Evolutionary conservation across 2,113 vertebrate species (phyloP).

Genomic region (Lampris incognitus): DNA sequence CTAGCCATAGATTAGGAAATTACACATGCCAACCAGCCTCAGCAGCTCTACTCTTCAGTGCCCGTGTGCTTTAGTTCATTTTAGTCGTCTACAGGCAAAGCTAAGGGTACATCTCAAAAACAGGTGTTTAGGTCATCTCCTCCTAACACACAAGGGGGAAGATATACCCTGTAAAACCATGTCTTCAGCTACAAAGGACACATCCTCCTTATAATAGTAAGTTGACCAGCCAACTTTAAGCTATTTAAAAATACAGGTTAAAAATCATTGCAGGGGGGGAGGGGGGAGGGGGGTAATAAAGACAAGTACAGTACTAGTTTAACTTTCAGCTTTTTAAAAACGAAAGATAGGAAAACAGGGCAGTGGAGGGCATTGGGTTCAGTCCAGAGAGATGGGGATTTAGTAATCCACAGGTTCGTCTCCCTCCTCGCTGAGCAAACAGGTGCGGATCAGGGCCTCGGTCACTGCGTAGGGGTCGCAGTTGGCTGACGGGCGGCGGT

Average conservation of each 20-base stretch:
- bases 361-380: conserved; percentile 36
- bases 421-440: conserved; percentile 91
- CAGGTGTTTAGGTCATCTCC: conserved; percentile 63
- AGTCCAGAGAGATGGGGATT: conserved; percentile 53
- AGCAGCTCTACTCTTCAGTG: conserved; percentile 71
- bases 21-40: conserved; percentile 64
- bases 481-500: conserved; percentile 95
- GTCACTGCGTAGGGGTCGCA: conserved; percentile 94
- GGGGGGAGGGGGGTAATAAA: background rate
- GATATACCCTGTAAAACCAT: conserved; percentile 70
- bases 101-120: conserved; percentile 52
- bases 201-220: conserved; percentile 54
- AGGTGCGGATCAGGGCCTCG: conserved; percentile 93
- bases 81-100: conserved; percentile 60
- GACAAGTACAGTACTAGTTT: conserved; percentile 69
- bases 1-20: conserved; percentile 63
- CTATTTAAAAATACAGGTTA: conserved; percentile 71
- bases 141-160: conserved; percentile 46
- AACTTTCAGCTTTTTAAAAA: conserved; percentile 36
- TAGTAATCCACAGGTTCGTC: conserved; percentile 90
- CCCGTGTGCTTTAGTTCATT: conserved; percentile 72
- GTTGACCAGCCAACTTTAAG: conserved; percentile 80
- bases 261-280: conserved; percentile 55
- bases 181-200: conserved; percentile 56
- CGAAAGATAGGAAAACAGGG: conserved; percentile 36